Conservation (phyloP, 1,140 invertebrate genomes). For the Scaptomyza montana region DNA sequence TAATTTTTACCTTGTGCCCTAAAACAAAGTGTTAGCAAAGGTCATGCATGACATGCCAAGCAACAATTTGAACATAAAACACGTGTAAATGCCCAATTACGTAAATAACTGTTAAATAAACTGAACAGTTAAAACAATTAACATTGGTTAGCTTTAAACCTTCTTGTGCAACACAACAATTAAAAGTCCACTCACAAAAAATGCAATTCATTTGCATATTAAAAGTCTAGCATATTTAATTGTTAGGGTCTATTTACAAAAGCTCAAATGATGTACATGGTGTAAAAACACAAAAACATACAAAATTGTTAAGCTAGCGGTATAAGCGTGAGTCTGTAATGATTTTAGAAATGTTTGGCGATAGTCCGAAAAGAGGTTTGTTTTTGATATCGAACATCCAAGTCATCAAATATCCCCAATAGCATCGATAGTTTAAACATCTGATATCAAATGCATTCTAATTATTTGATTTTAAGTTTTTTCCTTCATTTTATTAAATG, state of each 20-base stretch:
- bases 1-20: conserved; percentile 11
- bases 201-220: conserved; percentile 42
- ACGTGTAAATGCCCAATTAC: conserved; percentile 32
- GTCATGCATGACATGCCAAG: background rate
- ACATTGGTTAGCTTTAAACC: conserved; percentile 38
- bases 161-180: conserved; percentile 30
- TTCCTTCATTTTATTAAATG: too few relatives aligned
- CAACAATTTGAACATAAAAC: conserved; percentile 21
- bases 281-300: background rate
- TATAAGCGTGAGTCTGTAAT: too few relatives aligned
- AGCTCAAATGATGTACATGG: background rate
- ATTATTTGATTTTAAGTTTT: too few relatives aligned
- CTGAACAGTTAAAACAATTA: conserved; percentile 51
- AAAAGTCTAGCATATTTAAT: conserved; percentile 19
- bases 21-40: conserved; percentile 33
- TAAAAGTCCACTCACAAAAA: conserved; percentile 18
- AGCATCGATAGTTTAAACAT: too few relatives aligned
- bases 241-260: conserved; percentile 13
- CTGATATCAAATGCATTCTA: too few relatives aligned
- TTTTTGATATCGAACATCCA: too few relatives aligned
- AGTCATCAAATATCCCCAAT: too few relatives aligned
- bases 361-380: too few relatives aligned
- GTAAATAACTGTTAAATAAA: conserved; percentile 26
- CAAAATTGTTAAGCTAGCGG: too few relatives aligned
- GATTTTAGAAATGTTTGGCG: too few relatives aligned